Evolutionary conservation across 1,140 invertebrate species (phyloP), one percentile per base, ranked within the genome.

Genomic region (Bombyx mandarina): DNA sequence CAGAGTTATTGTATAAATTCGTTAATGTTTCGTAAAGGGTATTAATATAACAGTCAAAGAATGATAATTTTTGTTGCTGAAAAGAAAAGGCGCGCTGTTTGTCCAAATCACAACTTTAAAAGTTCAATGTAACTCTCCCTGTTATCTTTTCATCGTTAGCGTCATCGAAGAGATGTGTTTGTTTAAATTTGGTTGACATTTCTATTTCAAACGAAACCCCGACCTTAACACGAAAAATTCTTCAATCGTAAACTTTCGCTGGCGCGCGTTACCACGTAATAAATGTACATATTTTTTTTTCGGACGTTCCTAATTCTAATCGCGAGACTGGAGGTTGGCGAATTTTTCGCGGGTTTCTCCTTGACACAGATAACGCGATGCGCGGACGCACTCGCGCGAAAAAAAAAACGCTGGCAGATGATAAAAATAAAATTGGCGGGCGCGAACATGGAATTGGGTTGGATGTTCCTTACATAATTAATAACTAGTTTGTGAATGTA

Each of bases 251-350:
- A 35, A 35, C 26, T 35, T 35, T 35, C 26, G 26, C 26, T 35
- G 26, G 26, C 12, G 26, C 26, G 26, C 26, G 26, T 35, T 35
- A 35, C 26, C 26, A 5, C 26, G 50, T 79, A 77, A 77, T 74
- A 69, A 74, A 77, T 71, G 64, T 77, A 77, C 50, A 18, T 18
- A 18, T 35, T 35, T 5, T 35, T 35, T 35, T 35, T 35, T 76
- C 77, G 77, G 78, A 71, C 76, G 71, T 75, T 75, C 79, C 78
- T 83, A 83, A 75, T 79, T 83, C 80, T 79, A 72, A 82, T 78
- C 77, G 73, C 69, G 60, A 52, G 66, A 77, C 67, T 63, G 78
- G 81, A 83, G 80, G 81, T 77, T 63, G 57, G 77, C 81, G 68
- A 82, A 80, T 84, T 84, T 84, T 84, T 84, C 65, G 57, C 50